phyloP scores from a whole-genome alignment of 2,888 invertebrate genomes.

The Micoletzkya japonica region DNA sequence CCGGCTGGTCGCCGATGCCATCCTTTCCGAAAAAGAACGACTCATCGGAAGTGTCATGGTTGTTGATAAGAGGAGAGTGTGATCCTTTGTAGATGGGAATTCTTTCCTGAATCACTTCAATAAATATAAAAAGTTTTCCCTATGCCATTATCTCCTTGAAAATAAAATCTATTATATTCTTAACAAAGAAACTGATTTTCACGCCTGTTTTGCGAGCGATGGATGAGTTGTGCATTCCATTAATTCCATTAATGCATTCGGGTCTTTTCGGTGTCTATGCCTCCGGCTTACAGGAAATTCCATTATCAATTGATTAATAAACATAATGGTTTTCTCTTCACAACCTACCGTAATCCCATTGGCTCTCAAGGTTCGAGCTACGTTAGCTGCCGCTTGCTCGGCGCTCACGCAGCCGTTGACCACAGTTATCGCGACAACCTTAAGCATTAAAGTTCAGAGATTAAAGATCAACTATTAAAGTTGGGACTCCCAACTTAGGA shows the following conservation, averaged over 20 bases:
- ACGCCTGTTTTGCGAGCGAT: too few species aligned
- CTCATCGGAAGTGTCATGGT: slow-evolving; percentile 16
- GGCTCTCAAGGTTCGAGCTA: slow-evolving; percentile 52
- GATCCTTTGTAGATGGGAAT: slow-evolving; percentile 27
- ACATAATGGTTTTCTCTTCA: too few species aligned
- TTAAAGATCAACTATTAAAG: neutral
- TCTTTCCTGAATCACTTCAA: slow-evolving; percentile 18
- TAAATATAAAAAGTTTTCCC: too few species aligned
- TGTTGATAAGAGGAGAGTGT: slow-evolving; percentile 4
- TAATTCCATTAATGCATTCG: too few species aligned
- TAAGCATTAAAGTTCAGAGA: neutral
- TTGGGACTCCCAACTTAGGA: neutral
- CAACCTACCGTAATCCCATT: slow-evolving; percentile 27
- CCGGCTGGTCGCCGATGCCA: slow-evolving; percentile 25
- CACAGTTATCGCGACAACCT: slow-evolving; percentile 52
- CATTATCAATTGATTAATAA: too few species aligned
- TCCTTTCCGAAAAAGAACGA: slow-evolving; percentile 30
- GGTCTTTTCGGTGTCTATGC: too few species aligned
- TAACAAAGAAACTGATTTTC: too few species aligned
- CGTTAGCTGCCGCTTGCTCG: slow-evolving; percentile 54
- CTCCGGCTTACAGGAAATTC: too few species aligned
- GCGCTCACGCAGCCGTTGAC: slow-evolving; percentile 50
- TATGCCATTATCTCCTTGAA: too few species aligned
- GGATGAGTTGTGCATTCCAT: too few species aligned
- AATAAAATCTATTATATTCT: too few species aligned